phyloP scores from a whole-genome alignment of 2,797 vertebrate genomes.

The Anniella stebbinsi region DNA sequence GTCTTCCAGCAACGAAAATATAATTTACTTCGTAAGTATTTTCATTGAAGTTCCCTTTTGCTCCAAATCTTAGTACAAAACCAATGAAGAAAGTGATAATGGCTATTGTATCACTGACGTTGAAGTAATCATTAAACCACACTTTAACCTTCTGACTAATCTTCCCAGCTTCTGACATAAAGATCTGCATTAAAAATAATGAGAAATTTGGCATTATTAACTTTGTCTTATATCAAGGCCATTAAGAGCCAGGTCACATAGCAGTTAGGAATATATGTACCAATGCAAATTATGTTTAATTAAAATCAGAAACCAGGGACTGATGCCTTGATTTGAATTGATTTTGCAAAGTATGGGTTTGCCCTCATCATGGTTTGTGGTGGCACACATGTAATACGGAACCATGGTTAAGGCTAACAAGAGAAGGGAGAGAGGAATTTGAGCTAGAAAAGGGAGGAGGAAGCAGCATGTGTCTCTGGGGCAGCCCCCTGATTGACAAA shows the following conservation, averaged over 20 bases:
- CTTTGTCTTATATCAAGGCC: not conserved
- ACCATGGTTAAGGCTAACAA: not conserved
- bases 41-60: constrained; percentile 77
- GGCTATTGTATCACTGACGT: constrained; percentile 95
- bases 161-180: constrained; percentile 99
- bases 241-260: not conserved
- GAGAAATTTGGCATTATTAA: constrained; percentile 6
- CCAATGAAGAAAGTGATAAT: constrained; percentile 95
- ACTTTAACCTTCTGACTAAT: constrained; percentile 98
- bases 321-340: not conserved
- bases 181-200: constrained; percentile 84
- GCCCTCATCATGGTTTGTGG: not conserved
- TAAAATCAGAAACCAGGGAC: not conserved
- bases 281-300: not conserved
- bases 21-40: constrained; percentile 77
- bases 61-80: constrained; percentile 91
- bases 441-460: not conserved
- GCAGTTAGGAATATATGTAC: not conserved
- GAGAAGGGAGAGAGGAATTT: not conserved
- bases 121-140: constrained; percentile 98
- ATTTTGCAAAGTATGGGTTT: not conserved
- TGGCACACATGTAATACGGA: not conserved
- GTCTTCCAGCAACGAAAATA: constrained; percentile 87
- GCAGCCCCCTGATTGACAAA: not conserved
- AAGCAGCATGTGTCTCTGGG: not conserved